These are phyloP conservation scores for Lepilemur septentrionalis DNA, from an alignment of 2,797 vertebrate species.

Conservation along the genomic window DNA sequence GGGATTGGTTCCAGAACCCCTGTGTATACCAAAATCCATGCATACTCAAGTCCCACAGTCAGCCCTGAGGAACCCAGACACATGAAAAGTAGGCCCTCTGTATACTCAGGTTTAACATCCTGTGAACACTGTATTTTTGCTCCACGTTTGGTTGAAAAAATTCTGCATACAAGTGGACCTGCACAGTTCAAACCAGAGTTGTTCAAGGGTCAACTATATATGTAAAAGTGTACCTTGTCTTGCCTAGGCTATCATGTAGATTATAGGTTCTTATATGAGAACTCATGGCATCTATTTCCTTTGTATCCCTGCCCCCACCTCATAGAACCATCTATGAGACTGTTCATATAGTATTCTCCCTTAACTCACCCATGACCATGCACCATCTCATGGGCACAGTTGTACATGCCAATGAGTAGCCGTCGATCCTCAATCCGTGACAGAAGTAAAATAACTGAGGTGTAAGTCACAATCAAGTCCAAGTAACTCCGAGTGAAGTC, in stretches of 20 bases:
- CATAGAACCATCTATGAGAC: background rate
- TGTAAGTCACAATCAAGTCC: constrained; percentile 94
- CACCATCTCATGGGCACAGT: constrained; percentile 94
- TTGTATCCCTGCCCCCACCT: background rate
- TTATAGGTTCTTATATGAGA: background rate
- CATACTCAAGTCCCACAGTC: background rate
- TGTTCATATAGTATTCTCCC: background rate
- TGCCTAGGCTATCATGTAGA: background rate
- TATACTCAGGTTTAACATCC: background rate
- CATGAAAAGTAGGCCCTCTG: background rate
- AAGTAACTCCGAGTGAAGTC: constrained; percentile 95
- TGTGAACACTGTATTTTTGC: background rate
- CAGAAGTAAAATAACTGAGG: constrained; percentile 91
- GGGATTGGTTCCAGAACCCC: background rate
- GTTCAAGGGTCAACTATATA: background rate
- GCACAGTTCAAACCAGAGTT: background rate
- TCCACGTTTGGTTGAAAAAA: background rate
- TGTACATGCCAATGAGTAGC: constrained; percentile 91
- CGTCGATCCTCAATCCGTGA: constrained; percentile 94
- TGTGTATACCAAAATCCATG: background rate
- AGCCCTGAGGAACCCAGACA: background rate
- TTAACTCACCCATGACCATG: constrained; percentile 89
- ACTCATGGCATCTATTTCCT: background rate
- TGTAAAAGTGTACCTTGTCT: background rate
- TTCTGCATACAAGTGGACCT: background rate